These are phyloP conservation scores for Plusia festucae DNA, from an alignment of 2,888 invertebrate species.

Conservation along the genomic window DNA sequence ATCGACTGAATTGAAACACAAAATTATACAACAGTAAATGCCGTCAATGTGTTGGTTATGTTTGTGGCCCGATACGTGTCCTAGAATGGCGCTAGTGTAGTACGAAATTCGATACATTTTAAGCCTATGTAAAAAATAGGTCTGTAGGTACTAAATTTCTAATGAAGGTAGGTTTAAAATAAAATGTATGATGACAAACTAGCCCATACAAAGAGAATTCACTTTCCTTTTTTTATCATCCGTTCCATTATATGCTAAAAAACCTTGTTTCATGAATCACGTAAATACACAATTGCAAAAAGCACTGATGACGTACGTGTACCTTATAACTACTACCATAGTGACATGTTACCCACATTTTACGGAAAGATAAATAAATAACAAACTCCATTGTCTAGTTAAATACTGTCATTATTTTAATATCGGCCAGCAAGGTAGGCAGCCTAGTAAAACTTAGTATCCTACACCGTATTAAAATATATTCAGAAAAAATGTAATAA, in stretches of 20 bases:
- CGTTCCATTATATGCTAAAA: neutral
- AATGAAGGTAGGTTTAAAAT: neutral
- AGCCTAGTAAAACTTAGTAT: constrained; percentile 15
- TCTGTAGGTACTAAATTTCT: neutral
- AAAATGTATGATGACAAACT: neutral
- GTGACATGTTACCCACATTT: constrained; percentile 33
- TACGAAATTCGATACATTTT: no score
- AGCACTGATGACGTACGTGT: neutral
- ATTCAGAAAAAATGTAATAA: neutral
- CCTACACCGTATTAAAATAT: constrained; percentile 18
- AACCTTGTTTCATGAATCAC: neutral
- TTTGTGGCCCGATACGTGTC: no score
- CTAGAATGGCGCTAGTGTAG: no score
- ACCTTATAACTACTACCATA: neutral
- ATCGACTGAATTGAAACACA: no score
- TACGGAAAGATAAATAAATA: constrained; percentile 44
- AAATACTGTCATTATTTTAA: constrained; percentile 52
- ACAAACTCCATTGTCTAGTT: constrained; percentile 43
- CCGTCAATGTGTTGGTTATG: no score
- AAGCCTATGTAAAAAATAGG: no score
- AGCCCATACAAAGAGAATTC: neutral
- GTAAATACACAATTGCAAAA: constrained; percentile 9
- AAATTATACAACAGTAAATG: no score
- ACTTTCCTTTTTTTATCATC: constrained; percentile 2
- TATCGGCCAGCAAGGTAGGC: constrained; percentile 26